These are phyloP conservation scores for Mesorhabditis sp. DNA, from an alignment of 2,888 invertebrate species.

Conservation along the genomic window DNA sequence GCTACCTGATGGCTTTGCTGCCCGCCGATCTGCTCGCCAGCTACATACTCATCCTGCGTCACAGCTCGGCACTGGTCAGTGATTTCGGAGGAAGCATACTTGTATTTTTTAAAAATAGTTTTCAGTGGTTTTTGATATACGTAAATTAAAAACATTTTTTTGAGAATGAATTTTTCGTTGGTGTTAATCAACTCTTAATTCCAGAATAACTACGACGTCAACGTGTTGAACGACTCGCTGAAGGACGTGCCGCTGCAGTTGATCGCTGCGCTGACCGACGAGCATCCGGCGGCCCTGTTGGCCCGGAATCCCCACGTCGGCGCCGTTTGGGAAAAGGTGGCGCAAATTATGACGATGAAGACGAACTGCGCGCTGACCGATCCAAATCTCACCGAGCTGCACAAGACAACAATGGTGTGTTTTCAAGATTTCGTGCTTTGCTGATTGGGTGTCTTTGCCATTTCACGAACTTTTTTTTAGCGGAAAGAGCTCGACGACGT, in stretches of 20 bases:
- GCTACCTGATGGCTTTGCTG: constrained; percentile 33
- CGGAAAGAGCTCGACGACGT: constrained; percentile 27
- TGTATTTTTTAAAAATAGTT: not conserved
- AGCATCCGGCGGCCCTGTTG: too few relatives aligned
- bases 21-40: constrained; percentile 32
- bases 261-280: too few relatives aligned
- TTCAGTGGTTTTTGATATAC: too few relatives aligned
- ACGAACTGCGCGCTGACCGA: not conserved
- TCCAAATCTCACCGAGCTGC: not conserved
- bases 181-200: too few relatives aligned
- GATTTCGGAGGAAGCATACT: not conserved
- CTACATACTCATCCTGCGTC: constrained; percentile 40
- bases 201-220: not conserved
- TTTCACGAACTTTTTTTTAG: constrained; percentile 16
- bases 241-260: not conserved
- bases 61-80: constrained; percentile 35
- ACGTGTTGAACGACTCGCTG: not conserved
- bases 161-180: too few relatives aligned
- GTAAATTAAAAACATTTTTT: too few relatives aligned
- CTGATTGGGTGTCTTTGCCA: not conserved
- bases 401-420: not conserved
- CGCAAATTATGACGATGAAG: too few relatives aligned
- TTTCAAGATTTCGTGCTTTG: not conserved
- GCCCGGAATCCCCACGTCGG: too few relatives aligned
- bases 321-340: too few relatives aligned